These are phyloP conservation scores for Peromyscus leucopus DNA, from an alignment of 2,113 vertebrate species.

Conservation along the genomic window DNA sequence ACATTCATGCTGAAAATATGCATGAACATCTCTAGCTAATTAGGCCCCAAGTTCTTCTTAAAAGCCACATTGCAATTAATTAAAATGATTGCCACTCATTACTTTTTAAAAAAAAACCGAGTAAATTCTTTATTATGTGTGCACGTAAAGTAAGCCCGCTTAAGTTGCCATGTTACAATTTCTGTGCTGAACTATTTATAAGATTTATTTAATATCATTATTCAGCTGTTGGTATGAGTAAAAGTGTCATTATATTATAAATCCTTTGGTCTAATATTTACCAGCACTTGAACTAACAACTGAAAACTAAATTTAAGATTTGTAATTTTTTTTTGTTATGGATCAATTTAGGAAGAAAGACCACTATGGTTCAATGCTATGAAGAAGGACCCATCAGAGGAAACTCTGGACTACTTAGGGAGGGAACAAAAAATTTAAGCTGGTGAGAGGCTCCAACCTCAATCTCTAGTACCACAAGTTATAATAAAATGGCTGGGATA, in stretches of 20 bases:
- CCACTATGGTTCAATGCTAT: neutral
- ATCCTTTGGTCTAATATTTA: slow-evolving; percentile 29
- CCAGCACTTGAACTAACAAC: slow-evolving; percentile 45
- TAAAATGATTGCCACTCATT: slow-evolving; percentile 63
- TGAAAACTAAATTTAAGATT: slow-evolving; percentile 50
- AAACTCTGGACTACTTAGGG: neutral
- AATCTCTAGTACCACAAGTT: neutral
- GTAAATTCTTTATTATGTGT: slow-evolving; percentile 20
- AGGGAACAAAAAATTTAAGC: neutral
- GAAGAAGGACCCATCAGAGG: neutral
- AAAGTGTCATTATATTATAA: slow-evolving; percentile 27
- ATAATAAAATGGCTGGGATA: neutral
- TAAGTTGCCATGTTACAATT: neutral
- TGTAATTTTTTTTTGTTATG: neutral
- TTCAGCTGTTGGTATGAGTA: slow-evolving; percentile 11
- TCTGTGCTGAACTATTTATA: slow-evolving; percentile 52
- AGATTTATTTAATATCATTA: slow-evolving; percentile 12
- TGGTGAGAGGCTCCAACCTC: neutral
- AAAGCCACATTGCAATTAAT: slow-evolving; percentile 67
- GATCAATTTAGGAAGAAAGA: neutral
- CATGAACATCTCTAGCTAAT: slow-evolving; percentile 62
- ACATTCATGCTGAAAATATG: slow-evolving; percentile 40
- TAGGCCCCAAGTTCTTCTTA: slow-evolving; percentile 67
- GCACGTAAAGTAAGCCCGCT: slow-evolving; percentile 3
- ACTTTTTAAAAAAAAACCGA: slow-evolving; percentile 34